Conservation (phyloP, 2,113 vertebrate genomes). For the Larimichthys crocea region DNA sequence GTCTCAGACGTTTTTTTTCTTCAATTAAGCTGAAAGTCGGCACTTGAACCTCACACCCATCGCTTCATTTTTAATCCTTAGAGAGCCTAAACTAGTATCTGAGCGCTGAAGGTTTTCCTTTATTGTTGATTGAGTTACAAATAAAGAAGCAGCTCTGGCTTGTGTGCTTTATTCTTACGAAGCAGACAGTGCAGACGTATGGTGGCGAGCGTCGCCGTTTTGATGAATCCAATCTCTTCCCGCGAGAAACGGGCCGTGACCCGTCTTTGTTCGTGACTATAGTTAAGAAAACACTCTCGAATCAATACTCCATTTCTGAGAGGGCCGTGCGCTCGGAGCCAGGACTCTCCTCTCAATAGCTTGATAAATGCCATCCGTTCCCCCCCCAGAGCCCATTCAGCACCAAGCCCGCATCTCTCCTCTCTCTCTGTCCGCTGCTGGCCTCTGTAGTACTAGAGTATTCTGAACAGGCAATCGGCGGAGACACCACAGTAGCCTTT, state of each 20-base stretch:
- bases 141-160: not conserved
- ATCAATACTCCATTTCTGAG: conserved; percentile 59
- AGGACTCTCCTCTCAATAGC: conserved; percentile 54
- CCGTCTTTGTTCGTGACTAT: conserved; percentile 34
- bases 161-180: not conserved
- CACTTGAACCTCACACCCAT: not conserved
- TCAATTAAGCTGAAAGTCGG: not conserved
- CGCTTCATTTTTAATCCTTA: too few species aligned
- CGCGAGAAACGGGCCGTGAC: not conserved
- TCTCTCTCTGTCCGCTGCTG: conserved; percentile 36
- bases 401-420: conserved; percentile 50
- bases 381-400: conserved; percentile 62
- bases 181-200: too few species aligned
- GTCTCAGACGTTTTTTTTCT: not conserved
- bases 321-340: conserved; percentile 44
- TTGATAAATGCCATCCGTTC: conserved; percentile 69
- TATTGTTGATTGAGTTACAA: not conserved
- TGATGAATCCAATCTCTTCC: not conserved
- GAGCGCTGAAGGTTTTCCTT: not conserved
- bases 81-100: not conserved
- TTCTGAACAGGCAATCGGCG: conserved; percentile 77
- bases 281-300: conserved; percentile 46
- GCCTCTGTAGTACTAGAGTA: conserved; percentile 60
- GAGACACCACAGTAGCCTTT: conserved; percentile 77
- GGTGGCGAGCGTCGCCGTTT: too few species aligned